Conservation (phyloP, 2,797 vertebrate species). For the Borostomias antarcticus region DNA sequence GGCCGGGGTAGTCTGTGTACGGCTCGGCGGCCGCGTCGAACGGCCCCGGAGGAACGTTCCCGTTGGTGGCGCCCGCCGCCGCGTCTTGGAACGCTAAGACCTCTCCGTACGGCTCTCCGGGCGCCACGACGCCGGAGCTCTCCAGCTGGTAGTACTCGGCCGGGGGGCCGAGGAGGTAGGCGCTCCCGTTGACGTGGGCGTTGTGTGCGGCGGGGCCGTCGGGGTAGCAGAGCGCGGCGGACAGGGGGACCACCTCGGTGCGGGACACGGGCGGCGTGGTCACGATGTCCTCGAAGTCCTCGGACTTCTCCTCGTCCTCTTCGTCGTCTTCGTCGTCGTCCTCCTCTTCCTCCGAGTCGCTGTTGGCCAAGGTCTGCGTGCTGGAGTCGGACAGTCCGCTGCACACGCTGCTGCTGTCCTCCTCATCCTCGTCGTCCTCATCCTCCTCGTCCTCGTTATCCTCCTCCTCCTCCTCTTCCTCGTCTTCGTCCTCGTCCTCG, state of each 20-base stretch:
- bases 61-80: constrained; percentile 76
- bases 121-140: constrained; percentile 76
- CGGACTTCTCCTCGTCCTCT: constrained; percentile 83
- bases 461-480: constrained; percentile 78
- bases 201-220: constrained; percentile 82
- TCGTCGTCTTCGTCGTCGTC: constrained; percentile 81
- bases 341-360: constrained; percentile 93
- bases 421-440: constrained; percentile 76
- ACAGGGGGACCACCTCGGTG: constrained; percentile 82
- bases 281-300: constrained; percentile 80
- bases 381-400: constrained; percentile 95
- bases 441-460: constrained; percentile 60
- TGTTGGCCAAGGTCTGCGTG: constrained; percentile 93
- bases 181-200: constrained; percentile 84
- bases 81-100: constrained; percentile 79
- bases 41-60: constrained; percentile 80
- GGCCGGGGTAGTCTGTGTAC: constrained; percentile 74
- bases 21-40: constrained; percentile 86
- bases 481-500: too few species aligned
- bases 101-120: constrained; percentile 79
- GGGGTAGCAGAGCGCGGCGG: constrained; percentile 89
- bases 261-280: constrained; percentile 62
- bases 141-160: constrained; percentile 93
- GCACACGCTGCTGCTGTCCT: constrained; percentile 95
- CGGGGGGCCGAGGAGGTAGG: constrained; percentile 86